Percentiles rank a stretch among this genome's conserved stretches.
These are phyloP conservation scores for Rutilus rutilus DNA, from an alignment of 2,113 vertebrate species.

Conservation along the genomic window DNA sequence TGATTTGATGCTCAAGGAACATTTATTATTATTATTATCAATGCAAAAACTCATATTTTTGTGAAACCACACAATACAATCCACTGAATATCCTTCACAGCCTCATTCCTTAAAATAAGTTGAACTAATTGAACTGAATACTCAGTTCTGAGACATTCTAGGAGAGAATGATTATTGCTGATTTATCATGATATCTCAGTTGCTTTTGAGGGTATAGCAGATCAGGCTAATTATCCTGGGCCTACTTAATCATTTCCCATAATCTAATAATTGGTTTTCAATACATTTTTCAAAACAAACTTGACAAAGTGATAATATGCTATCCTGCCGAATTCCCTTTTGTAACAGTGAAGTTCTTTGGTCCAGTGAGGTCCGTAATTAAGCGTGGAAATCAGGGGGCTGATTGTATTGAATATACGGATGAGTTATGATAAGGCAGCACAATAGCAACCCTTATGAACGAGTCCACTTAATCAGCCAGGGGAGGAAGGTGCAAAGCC, in stretches of 20 bases:
- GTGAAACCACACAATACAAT: no score
- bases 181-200: no score
- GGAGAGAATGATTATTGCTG: no score
- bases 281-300: neutral
- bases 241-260: neutral
- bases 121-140: no score
- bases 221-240: neutral
- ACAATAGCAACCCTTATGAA: slow-evolving; percentile 43
- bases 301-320: slow-evolving; percentile 5
- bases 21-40: no score
- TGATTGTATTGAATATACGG: slow-evolving; percentile 36
- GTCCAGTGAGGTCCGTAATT: slow-evolving; percentile 5
- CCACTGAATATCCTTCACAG: no score
- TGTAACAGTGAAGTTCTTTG: neutral
- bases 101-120: no score
- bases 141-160: no score
- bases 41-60: no score
- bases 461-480: slow-evolving; percentile 46
- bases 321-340: neutral
- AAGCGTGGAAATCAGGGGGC: slow-evolving; percentile 12
- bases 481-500: slow-evolving; percentile 49
- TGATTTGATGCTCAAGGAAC: neutral
- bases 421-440: slow-evolving; percentile 49
- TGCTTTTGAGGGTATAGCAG: no score
- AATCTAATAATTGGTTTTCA: neutral